These are phyloP conservation scores for Drosophila ezoana DNA, from an alignment of 2,888 invertebrate species.

Conservation along the genomic window DNA sequence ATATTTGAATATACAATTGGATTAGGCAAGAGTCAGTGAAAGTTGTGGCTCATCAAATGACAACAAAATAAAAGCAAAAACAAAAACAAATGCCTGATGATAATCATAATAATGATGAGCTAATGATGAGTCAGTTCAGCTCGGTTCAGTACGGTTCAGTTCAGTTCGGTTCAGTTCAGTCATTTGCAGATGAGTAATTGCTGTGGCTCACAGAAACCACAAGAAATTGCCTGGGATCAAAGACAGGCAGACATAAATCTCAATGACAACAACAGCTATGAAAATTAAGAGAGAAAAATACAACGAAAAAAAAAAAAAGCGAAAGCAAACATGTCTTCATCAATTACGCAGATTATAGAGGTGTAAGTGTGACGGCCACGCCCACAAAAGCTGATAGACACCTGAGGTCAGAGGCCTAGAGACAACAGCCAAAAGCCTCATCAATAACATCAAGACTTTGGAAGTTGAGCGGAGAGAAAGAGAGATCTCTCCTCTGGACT, in stretches of 20 bases:
- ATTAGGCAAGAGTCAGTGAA: constrained; percentile 41
- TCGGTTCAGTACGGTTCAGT: too few relatives aligned
- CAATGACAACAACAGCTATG: background rate
- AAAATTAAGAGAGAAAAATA: background rate
- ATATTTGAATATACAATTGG: background rate
- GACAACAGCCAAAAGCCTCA: constrained; percentile 11
- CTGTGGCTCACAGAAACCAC: constrained; percentile 18
- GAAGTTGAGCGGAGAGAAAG: background rate
- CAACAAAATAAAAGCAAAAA: background rate
- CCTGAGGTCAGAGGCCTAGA: constrained; percentile 33
- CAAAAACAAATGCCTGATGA: constrained; percentile 4
- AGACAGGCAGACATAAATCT: constrained; percentile 14
- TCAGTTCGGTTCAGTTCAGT: constrained; percentile 1
- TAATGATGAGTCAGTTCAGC: constrained; percentile 41
- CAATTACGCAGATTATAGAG: constrained; percentile 36
- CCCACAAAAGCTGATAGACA: constrained; percentile 15
- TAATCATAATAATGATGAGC: constrained; percentile 29
- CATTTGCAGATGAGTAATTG: constrained; percentile 49
- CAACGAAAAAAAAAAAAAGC: constrained; percentile 26
- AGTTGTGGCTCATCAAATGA: constrained; percentile 41
- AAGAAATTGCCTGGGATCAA: constrained; percentile 17
- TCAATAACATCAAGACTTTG: constrained; percentile 15
- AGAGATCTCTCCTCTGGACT: background rate
- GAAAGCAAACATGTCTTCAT: constrained; percentile 44
- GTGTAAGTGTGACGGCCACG: constrained; percentile 44